A percentile compares a stretch with the other conserved stretches of the same genome.
These are phyloP conservation scores for Oedothorax gibbosus DNA, from an alignment of 1,140 invertebrate genomes.

Conservation along the genomic window DNA sequence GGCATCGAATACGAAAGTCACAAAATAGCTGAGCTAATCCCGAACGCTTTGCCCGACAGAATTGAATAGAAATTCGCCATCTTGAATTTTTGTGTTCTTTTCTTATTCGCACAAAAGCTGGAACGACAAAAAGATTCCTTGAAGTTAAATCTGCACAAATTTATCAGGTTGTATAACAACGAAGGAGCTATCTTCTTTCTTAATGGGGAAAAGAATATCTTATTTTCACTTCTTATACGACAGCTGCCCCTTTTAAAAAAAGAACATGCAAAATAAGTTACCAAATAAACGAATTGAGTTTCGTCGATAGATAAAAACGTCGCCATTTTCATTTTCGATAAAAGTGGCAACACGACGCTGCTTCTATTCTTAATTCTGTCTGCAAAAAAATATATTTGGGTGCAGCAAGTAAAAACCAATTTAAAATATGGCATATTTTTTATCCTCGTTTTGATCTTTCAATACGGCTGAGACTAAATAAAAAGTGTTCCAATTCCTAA, in stretches of 20 bases:
- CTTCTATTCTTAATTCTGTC: slow-evolving; percentile 5
- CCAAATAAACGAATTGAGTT: slow-evolving; percentile 28
- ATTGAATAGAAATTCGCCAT: slow-evolving; percentile 9
- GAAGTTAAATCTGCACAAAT: slow-evolving; percentile 20
- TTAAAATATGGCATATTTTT: slow-evolving; percentile 39
- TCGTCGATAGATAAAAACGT: slow-evolving; percentile 8
- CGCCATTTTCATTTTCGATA: slow-evolving; percentile 22
- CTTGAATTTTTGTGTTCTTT: not conserved
- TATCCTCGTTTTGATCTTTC: slow-evolving; percentile 20
- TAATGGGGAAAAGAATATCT: slow-evolving; percentile 32
- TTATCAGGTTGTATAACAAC: slow-evolving; percentile 16
- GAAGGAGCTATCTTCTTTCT: not conserved
- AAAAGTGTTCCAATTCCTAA: not conserved
- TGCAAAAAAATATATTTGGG: not conserved
- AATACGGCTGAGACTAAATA: slow-evolving; percentile 4
- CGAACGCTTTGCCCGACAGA: not conserved
- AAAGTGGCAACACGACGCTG: slow-evolving; percentile 13
- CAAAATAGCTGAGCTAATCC: slow-evolving; percentile 27
- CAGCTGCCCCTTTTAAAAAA: too few relatives aligned
- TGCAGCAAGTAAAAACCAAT: slow-evolving; percentile 20
- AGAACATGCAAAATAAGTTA: slow-evolving; percentile 33
- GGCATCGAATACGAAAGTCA: slow-evolving; percentile 38
- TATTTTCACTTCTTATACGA: not conserved
- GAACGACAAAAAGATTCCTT: slow-evolving; percentile 24
- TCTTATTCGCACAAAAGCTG: slow-evolving; percentile 4